These are phyloP conservation scores for Melanotus villosus DNA, from an alignment of 2,888 invertebrate genomes.

Conservation along the genomic window DNA sequence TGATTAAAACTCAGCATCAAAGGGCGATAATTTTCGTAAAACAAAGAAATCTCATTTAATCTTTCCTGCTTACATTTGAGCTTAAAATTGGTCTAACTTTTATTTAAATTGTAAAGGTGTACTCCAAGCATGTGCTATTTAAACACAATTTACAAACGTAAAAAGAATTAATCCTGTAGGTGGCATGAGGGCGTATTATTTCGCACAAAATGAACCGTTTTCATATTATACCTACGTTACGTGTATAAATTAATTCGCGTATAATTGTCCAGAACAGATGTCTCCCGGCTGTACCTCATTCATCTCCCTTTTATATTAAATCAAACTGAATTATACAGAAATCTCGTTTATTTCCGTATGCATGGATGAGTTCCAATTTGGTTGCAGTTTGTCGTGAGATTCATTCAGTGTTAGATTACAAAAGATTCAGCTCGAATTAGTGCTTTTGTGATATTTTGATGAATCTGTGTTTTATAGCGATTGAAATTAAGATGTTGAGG, in stretches of 20 bases:
- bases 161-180: too few species aligned
- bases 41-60: background rate
- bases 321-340: background rate
- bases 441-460: too few species aligned
- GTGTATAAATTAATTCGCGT: constrained; percentile 5
- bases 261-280: constrained; percentile 14
- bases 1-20: constrained; percentile 16
- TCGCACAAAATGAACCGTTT: background rate
- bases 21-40: constrained; percentile 15
- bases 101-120: constrained; percentile 8
- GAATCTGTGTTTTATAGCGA: too few species aligned
- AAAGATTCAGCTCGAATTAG: too few species aligned
- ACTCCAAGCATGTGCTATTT: too few species aligned
- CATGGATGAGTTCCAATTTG: background rate
- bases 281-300: background rate
- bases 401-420: too few species aligned
- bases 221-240: background rate
- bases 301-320: background rate
- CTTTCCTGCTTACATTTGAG: background rate
- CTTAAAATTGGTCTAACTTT: constrained; percentile 16
- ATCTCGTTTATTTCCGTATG: constrained; percentile 1
- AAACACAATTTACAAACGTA: too few species aligned
- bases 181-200: too few species aligned
- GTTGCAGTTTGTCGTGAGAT: background rate
- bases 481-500: too few species aligned